phyloP scores from a whole-genome alignment of 2,113 vertebrate species.

The Odobenus rosmarus region DNA sequence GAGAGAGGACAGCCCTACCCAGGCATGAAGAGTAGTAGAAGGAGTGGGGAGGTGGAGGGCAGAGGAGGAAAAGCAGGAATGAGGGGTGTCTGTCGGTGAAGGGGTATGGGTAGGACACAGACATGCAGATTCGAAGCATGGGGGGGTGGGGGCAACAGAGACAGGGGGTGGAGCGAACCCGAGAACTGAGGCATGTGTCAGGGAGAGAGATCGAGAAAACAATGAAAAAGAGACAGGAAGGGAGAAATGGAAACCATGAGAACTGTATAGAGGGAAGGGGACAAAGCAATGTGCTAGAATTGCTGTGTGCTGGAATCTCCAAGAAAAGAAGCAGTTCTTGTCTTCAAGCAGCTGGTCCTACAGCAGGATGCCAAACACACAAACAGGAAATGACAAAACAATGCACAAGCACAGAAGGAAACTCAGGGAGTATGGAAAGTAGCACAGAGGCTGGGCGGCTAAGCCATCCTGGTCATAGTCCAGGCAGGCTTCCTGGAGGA shows the following conservation, averaged over 20 bases:
- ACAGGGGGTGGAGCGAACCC: too few species aligned
- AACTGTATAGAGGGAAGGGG: not conserved
- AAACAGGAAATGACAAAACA: not conserved
- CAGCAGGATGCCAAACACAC: not conserved
- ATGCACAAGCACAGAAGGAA: not conserved
- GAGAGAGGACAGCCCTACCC: not conserved
- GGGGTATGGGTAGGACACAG: not conserved
- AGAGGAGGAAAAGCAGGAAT: not conserved
- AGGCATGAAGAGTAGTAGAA: not conserved
- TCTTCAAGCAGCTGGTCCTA: not conserved
- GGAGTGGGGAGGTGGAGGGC: too few species aligned
- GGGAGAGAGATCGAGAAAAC: not conserved
- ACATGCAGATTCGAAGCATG: accelerated
- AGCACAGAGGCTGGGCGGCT: not conserved
- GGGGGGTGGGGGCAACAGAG: not conserved
- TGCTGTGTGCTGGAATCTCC: not conserved
- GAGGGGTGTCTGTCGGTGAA: not conserved
- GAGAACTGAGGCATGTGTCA: accelerated
- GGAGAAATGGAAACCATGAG: too few species aligned
- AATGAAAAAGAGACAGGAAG: not conserved
- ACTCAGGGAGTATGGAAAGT: not conserved
- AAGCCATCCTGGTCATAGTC: not conserved
- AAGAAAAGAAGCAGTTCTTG: not conserved
- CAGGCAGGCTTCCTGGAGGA: not conserved
- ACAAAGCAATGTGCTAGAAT: not conserved